These are phyloP conservation scores for Myopa tessellatipennis DNA, from an alignment of 2,888 invertebrate species.

Conservation along the genomic window DNA sequence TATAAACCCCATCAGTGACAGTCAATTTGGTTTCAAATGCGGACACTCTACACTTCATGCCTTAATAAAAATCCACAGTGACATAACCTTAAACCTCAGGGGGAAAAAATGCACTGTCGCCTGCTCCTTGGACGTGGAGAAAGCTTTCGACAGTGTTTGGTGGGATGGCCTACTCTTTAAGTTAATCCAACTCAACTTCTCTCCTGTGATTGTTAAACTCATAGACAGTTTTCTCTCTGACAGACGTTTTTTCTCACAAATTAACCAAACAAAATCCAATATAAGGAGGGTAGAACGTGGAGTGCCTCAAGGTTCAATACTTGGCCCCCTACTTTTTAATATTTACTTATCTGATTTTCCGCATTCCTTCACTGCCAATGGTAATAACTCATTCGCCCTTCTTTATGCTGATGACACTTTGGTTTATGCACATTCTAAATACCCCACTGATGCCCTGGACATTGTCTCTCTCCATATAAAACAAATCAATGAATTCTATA, in stretches of 20 bases:
- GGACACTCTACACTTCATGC: slow-evolving; percentile 1
- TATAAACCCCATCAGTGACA: not conserved
- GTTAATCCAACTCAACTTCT: slow-evolving; percentile 9
- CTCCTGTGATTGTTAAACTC: not conserved
- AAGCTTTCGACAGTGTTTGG: slow-evolving; percentile 34
- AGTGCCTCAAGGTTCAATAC: too few relatives aligned
- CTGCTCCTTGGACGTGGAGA: slow-evolving; percentile 32
- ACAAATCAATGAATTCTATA: not conserved
- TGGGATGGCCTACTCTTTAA: slow-evolving; percentile 29
- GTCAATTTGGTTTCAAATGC: not conserved
- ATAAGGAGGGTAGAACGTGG: not conserved
- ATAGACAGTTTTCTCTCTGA: not conserved
- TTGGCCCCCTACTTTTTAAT: too few relatives aligned
- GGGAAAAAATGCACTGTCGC: slow-evolving; percentile 20
- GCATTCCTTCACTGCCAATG: too few relatives aligned
- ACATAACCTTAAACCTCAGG: slow-evolving; percentile 22
- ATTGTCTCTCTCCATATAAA: not conserved
- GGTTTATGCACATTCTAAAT: not conserved
- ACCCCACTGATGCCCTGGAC: not conserved
- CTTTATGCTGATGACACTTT: not conserved
- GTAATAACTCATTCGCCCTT: not conserved
- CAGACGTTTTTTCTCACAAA: not conserved
- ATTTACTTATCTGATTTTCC: too few relatives aligned
- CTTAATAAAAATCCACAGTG: slow-evolving; percentile 40
- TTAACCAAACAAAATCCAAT: not conserved